A percentile compares a stretch with the other conserved stretches of the same genome.
Evolutionary conservation across 1,140 invertebrate species (phyloP).

Genomic region (Drosophila ficusphila): DNA sequence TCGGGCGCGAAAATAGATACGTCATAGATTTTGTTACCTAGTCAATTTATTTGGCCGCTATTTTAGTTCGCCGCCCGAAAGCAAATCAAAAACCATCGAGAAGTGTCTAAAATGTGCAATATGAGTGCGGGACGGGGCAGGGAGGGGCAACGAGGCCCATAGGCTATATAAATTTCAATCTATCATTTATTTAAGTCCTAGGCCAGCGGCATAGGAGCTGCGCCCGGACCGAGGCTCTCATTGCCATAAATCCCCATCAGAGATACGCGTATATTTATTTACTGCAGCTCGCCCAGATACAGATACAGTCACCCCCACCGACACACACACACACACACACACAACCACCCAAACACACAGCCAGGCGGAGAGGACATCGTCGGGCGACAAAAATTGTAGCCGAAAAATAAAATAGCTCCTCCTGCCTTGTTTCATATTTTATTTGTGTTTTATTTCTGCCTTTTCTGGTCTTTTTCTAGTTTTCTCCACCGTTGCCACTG

Average conservation of each 20-base stretch:
- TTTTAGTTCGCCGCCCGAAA: constrained; percentile 27
- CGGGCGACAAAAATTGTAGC: constrained; percentile 74
- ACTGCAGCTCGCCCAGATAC: constrained; percentile 72
- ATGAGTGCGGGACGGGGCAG: constrained; percentile 8
- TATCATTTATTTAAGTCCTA: constrained; percentile 82
- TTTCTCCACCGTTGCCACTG: constrained; percentile 6
- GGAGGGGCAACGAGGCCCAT: constrained; percentile 20
- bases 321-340: neutral
- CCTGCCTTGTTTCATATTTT: constrained; percentile 44
- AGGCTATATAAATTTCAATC: constrained; percentile 80
- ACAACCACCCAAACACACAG: neutral
- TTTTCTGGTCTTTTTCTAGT: constrained; percentile 23
- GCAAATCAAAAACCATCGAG: constrained; percentile 44
- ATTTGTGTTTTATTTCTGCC: constrained; percentile 23
- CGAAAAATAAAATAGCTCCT: constrained; percentile 76
- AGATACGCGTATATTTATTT: constrained; percentile 82
- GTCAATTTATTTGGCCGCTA: constrained; percentile 60
- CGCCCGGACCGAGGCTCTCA: constrained; percentile 39
- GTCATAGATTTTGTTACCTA: constrained; percentile 62
- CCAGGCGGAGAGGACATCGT: constrained; percentile 33
- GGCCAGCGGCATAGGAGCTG: constrained; percentile 42
- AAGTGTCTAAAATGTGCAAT: constrained; percentile 67
- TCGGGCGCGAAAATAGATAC: constrained; percentile 31
- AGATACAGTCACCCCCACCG: constrained; percentile 16
- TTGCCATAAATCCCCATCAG: constrained; percentile 80